phyloP scores from a whole-genome alignment of 2,113 vertebrate species.

The Zosterops pallidus region DNA sequence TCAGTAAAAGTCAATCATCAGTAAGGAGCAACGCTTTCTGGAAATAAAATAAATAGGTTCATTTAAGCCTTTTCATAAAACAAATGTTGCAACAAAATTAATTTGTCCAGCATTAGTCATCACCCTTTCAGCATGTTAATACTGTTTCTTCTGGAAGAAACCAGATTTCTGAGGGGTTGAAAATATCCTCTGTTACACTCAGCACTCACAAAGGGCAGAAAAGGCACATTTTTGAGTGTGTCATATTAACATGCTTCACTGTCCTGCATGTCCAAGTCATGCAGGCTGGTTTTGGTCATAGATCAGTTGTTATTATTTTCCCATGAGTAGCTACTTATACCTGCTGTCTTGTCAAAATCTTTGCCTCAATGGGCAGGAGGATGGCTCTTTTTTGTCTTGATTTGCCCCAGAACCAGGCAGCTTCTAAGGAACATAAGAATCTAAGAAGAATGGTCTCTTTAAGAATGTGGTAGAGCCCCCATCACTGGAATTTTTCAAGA shows the following conservation, averaged over 20 bases:
- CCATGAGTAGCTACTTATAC: background rate
- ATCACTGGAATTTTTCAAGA: background rate
- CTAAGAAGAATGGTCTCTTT: background rate
- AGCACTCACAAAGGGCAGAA: background rate
- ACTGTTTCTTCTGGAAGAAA: constrained; percentile 15
- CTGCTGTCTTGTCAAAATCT: background rate
- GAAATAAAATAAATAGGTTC: constrained; percentile 13
- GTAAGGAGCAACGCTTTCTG: background rate
- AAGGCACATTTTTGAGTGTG: background rate
- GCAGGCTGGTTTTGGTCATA: constrained; percentile 18
- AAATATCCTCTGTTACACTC: background rate
- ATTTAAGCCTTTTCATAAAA: constrained; percentile 43
- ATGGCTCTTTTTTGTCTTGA: background rate
- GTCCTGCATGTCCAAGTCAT: background rate
- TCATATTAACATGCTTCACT: background rate
- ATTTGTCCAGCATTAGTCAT: constrained; percentile 59
- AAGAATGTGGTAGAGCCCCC: background rate
- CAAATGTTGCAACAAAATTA: constrained; percentile 47
- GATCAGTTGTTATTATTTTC: background rate
- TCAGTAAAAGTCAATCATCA: constrained; percentile 17
- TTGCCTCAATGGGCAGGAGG: background rate
- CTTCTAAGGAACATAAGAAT: background rate
- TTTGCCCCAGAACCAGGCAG: background rate
- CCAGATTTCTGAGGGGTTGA: background rate
- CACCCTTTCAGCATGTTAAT: constrained; percentile 6